Conservation (phyloP, 2,113 vertebrate species). For the Chamaea fasciata region DNA sequence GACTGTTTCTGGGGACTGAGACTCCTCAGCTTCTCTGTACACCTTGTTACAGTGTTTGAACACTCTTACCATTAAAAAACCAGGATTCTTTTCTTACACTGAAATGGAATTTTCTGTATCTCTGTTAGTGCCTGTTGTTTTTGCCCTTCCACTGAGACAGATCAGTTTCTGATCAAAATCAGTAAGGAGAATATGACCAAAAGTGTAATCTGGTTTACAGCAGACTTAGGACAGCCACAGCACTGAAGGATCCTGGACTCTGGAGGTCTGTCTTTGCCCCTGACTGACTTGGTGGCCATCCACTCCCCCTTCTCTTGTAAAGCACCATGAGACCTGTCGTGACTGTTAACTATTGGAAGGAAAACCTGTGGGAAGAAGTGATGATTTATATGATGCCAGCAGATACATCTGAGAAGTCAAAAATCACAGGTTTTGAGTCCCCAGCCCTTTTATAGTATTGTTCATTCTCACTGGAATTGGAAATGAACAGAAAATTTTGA, state of each 20-base stretch:
- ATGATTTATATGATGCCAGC: neutral
- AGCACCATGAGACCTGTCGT: neutral
- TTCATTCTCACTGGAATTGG: neutral
- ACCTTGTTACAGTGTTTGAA: neutral
- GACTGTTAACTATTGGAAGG: neutral
- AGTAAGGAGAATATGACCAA: neutral
- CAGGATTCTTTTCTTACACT: neutral
- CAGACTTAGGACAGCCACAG: neutral
- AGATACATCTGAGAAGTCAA: neutral
- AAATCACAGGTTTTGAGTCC: neutral
- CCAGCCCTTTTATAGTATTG: neutral
- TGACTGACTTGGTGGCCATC: neutral
- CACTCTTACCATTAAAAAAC: neutral
- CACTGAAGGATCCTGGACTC: accelerated
- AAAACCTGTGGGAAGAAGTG: neutral
- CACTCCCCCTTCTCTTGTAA: neutral
- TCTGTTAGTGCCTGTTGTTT: neutral
- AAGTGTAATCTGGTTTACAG: neutral
- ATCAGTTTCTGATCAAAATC: neutral
- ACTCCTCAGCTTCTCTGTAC: neutral
- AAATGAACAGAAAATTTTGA: neutral
- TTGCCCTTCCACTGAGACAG: neutral
- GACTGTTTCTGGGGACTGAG: neutral
- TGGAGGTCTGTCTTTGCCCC: neutral
- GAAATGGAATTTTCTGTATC: neutral